These are phyloP conservation scores for Siniperca chuatsi DNA, from an alignment of 2,113 vertebrate genomes.

Conservation along the genomic window DNA sequence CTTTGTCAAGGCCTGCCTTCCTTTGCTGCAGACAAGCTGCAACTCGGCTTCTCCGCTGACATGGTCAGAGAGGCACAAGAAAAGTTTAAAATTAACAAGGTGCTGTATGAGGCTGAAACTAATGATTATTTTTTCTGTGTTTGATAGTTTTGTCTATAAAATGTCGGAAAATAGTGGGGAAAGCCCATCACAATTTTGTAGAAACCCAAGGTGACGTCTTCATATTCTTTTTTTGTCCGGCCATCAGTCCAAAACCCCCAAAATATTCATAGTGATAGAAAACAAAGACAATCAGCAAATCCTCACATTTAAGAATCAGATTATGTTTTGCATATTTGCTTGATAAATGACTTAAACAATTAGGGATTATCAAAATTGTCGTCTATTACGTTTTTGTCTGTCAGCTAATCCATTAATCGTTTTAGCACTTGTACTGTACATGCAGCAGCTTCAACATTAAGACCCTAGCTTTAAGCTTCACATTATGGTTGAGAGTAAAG, in stretches of 20 bases:
- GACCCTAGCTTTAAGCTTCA: neutral
- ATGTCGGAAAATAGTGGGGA: neutral
- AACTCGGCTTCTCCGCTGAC: constrained; percentile 92
- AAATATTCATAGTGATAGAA: neutral
- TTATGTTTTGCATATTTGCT: neutral
- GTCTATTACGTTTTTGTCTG: neutral
- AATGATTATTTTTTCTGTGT: neutral
- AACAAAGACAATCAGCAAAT: neutral
- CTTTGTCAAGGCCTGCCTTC: constrained; percentile 92
- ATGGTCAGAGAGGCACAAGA: constrained; percentile 93
- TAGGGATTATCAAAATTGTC: neutral
- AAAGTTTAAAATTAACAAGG: constrained; percentile 99
- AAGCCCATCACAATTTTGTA: neutral
- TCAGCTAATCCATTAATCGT: neutral
- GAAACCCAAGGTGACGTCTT: neutral
- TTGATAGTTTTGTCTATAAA: neutral
- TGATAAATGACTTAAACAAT: neutral
- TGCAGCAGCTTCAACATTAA: neutral
- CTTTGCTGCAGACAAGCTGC: constrained; percentile 92
- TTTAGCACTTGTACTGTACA: neutral
- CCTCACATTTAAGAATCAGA: neutral
- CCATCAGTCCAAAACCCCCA: neutral
- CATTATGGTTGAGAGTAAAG: neutral
- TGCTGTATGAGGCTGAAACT: constrained; percentile 67
- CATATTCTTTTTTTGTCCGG: neutral